Conservation (phyloP, 2,113 vertebrate species). For the Corapipo altera region DNA sequence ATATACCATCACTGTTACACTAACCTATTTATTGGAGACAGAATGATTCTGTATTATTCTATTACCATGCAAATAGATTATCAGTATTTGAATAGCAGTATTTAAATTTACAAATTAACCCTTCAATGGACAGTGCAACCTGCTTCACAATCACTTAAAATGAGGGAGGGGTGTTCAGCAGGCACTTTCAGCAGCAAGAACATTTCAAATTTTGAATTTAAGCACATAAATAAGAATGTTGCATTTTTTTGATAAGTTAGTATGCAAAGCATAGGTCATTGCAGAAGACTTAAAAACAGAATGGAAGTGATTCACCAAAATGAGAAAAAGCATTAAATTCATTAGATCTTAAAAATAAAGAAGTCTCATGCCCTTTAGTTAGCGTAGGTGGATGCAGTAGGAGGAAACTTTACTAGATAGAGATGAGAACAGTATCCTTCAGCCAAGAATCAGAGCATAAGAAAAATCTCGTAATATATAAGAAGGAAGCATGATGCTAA, state of each 20-base stretch:
- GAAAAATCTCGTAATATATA: neutral
- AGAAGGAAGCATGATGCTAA: slow-evolving; percentile 14
- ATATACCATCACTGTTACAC: neutral
- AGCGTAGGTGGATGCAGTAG: neutral
- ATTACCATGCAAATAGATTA: neutral
- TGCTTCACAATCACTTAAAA: neutral
- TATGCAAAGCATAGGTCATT: neutral
- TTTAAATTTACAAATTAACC: neutral
- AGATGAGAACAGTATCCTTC: neutral
- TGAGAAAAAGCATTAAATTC: neutral
- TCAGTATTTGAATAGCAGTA: neutral
- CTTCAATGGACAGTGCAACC: neutral
- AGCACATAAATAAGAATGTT: neutral
- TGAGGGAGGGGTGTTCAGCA: neutral
- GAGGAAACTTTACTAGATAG: neutral
- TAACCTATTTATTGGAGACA: neutral
- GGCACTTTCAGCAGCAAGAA: neutral
- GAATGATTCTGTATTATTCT: neutral
- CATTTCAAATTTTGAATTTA: neutral
- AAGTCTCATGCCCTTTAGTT: neutral
- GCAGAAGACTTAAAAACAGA: neutral
- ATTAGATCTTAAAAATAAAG: neutral
- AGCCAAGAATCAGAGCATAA: slow-evolving; percentile 6
- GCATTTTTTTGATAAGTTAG: neutral
- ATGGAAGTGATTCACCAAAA: neutral